These are phyloP conservation scores for Blennius ocellaris DNA, from an alignment of 2,113 vertebrate genomes.

Conservation along the genomic window DNA sequence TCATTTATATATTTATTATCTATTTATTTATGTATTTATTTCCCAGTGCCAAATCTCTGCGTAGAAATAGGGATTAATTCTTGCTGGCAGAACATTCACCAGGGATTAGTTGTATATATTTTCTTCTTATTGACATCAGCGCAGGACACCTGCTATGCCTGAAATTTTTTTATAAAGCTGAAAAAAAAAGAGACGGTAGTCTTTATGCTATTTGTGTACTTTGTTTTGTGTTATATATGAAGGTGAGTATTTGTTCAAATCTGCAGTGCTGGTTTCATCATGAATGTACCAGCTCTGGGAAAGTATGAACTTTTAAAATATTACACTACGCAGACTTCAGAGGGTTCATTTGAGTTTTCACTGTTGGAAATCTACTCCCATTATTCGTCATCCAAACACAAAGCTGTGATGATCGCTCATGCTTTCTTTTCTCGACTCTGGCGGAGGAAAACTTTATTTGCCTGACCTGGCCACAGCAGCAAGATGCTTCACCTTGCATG, in stretches of 20 bases:
- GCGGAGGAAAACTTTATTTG: not conserved
- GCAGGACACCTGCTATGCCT: not conserved
- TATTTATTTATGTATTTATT: slow-evolving; percentile 2
- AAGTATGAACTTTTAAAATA: not conserved
- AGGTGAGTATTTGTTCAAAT: not conserved
- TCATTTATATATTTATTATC: not conserved
- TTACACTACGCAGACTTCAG: not conserved
- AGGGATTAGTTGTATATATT: not conserved
- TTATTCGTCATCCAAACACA: not conserved
- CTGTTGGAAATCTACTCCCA: not conserved
- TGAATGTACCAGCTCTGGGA: not conserved
- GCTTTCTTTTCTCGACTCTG: not conserved
- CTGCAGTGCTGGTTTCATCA: not conserved
- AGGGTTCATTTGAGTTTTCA: not conserved
- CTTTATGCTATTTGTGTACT: not conserved
- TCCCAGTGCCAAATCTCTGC: not conserved
- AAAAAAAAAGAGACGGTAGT: not conserved
- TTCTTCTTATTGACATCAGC: not conserved
- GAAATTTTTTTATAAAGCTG: not conserved
- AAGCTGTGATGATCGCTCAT: not conserved
- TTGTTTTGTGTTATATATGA: not conserved
- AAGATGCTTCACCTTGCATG: slow-evolving; percentile 19
- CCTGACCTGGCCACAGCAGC: slow-evolving; percentile 12
- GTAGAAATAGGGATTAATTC: not conserved
- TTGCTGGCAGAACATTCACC: not conserved